A percentile compares a stretch with the other conserved stretches of the same genome.
phyloP scores from a whole-genome alignment of 2,113 vertebrate species.

The Neopipo cinnamomea region DNA sequence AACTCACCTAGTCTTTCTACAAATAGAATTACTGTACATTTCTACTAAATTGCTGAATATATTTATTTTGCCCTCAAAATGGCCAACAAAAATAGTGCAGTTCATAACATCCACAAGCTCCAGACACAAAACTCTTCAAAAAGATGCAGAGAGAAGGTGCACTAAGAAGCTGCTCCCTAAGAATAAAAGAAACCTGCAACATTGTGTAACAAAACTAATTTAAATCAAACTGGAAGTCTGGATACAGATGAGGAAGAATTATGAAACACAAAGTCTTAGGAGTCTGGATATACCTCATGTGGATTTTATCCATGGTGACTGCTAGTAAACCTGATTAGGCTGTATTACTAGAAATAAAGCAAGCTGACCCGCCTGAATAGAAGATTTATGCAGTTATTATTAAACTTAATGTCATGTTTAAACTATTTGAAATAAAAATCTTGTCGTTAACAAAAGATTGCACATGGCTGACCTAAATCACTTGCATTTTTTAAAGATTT shows the following conservation, averaged over 20 bases:
- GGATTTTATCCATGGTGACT: constrained; percentile 44
- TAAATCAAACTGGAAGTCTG: constrained; percentile 15
- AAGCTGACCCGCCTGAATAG: constrained; percentile 1
- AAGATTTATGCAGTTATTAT: background rate
- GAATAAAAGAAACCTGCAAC: background rate
- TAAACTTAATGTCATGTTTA: background rate
- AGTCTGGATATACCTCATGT: background rate
- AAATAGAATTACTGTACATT: background rate
- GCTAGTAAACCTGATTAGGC: constrained; percentile 31
- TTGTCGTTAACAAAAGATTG: constrained; percentile 16
- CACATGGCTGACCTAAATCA: constrained; percentile 47
- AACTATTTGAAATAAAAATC: constrained; percentile 53
- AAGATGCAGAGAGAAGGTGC: background rate
- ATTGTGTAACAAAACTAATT: background rate
- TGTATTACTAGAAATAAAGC: constrained; percentile 43
- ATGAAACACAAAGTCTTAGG: background rate
- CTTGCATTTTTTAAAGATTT: constrained; percentile 43
- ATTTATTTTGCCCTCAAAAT: background rate
- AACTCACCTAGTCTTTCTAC: background rate
- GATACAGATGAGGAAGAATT: background rate
- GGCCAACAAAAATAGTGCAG: background rate
- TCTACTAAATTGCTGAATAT: background rate
- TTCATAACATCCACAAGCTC: background rate
- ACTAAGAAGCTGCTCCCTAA: background rate
- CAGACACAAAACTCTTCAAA: background rate